Percentiles rank a stretch among this genome's conserved stretches.
Evolutionary conservation across 1,140 invertebrate species (phyloP).

Genomic region (Drosophila elegans): DNA sequence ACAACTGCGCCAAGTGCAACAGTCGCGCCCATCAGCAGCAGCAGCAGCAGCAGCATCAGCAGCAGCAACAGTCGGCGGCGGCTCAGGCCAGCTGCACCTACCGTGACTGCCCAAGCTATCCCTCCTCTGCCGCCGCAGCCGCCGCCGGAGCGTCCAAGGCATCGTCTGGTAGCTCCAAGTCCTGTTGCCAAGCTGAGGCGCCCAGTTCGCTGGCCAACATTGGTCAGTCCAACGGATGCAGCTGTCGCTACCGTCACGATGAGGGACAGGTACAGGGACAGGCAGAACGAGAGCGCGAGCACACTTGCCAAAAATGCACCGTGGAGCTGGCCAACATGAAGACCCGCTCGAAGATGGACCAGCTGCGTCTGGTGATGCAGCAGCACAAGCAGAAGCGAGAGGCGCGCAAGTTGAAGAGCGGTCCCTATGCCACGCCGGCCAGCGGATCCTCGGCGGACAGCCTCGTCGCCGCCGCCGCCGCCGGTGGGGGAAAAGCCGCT

Average conservation of each 20-base stretch:
- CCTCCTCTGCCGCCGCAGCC: conserved; percentile 3
- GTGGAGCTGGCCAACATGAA: conserved; percentile 90
- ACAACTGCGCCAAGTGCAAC: conserved; percentile 74
- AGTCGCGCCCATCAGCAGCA: conserved; percentile 62
- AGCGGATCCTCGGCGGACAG: not conserved
- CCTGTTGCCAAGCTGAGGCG: conserved; percentile 22
- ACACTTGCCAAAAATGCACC: conserved; percentile 85
- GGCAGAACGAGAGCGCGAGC: conserved; percentile 53
- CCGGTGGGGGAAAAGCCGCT: not conserved
- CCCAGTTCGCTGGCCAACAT: conserved; percentile 4
- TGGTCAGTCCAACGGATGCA: conserved; percentile 60
- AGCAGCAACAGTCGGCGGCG: conserved; percentile 30
- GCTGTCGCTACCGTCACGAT: conserved; percentile 63
- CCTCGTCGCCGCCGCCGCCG: not conserved
- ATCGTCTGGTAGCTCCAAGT: conserved; percentile 5
- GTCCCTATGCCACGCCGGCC: conserved; percentile 87
- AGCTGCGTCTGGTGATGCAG: conserved; percentile 94
- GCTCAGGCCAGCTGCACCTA: conserved; percentile 56
- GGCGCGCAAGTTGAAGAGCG: conserved; percentile 90
- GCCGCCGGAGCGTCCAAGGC: conserved; percentile 14
- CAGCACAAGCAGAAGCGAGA: conserved; percentile 92
- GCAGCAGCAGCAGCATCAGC: conserved; percentile 46
- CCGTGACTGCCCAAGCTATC: conserved; percentile 73
- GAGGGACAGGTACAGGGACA: conserved; percentile 35
- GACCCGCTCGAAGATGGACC: conserved; percentile 93